Conservation (phyloP, 2,888 invertebrate genomes). For the Sesia apiformis region DNA sequence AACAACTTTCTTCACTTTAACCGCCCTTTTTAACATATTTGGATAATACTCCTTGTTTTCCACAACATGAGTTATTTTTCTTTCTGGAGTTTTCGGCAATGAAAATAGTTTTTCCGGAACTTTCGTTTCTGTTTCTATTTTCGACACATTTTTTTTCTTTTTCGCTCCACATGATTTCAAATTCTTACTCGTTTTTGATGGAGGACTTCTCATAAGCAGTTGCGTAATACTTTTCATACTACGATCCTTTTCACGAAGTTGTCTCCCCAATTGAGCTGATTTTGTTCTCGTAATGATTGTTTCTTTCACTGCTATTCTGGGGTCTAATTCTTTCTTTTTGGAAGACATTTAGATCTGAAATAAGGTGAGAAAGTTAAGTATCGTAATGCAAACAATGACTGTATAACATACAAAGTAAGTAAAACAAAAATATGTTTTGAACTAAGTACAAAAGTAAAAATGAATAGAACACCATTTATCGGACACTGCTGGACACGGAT, state of each 20-base stretch:
- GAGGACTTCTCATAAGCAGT: constrained; percentile 13
- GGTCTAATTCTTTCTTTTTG: constrained; percentile 12
- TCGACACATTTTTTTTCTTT: constrained; percentile 2
- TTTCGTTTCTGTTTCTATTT: constrained; percentile 2
- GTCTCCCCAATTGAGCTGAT: constrained; percentile 25
- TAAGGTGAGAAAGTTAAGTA: too few relatives aligned
- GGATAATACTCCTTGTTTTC: constrained; percentile 34
- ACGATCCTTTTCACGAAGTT: constrained; percentile 16
- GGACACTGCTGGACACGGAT: too few relatives aligned
- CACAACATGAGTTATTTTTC: neutral
- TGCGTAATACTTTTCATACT: constrained; percentile 14
- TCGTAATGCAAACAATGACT: too few relatives aligned
- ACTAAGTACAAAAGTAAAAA: too few relatives aligned
- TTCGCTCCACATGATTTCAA: constrained; percentile 9
- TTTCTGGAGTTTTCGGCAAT: neutral
- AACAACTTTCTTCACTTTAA: constrained; percentile 24
- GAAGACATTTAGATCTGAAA: too few relatives aligned
- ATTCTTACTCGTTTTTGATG: neutral
- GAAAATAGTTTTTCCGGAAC: neutral
- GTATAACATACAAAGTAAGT: too few relatives aligned
- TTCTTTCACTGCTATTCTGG: constrained; percentile 13
- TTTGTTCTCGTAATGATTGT: constrained; percentile 34
- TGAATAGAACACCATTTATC: too few relatives aligned
- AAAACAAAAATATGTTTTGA: too few relatives aligned
- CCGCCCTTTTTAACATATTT: constrained; percentile 28